phyloP scores from a whole-genome alignment of 2,888 invertebrate species.

The Sinodicranocentrus sp. region DNA sequence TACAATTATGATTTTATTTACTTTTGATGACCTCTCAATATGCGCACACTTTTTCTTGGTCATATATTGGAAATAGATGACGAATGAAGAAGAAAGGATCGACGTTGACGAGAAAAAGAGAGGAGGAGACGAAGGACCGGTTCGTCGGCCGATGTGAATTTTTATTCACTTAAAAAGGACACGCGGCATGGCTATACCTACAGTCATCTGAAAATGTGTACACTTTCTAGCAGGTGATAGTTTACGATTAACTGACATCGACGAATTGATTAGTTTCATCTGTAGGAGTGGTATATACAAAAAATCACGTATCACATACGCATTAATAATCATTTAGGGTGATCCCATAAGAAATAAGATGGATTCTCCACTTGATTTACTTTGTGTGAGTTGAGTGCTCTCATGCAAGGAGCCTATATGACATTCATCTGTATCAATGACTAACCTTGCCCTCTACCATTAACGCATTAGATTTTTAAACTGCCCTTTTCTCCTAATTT shows the following conservation, averaged over 20 bases:
- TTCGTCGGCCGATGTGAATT: slow-evolving; percentile 45
- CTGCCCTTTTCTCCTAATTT: no score
- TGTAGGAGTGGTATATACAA: no score
- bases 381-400: background rate
- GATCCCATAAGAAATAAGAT: background rate
- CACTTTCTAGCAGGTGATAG: slow-evolving; percentile 56
- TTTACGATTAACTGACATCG: slow-evolving; percentile 23
- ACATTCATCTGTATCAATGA: slow-evolving; percentile 5
- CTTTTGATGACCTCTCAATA: no score
- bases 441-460: slow-evolving; percentile 63
- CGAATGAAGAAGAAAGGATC: background rate
- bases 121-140: slow-evolving; percentile 41
- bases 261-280: slow-evolving; percentile 26
- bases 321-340: background rate
- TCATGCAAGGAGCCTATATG: background rate
- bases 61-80: slow-evolving; percentile 5
- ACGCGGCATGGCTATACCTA: slow-evolving; percentile 18
- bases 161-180: slow-evolving; percentile 46
- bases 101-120: no score
- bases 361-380: background rate
- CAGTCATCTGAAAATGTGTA: slow-evolving; percentile 37
- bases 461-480: slow-evolving; percentile 2
- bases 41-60: no score
- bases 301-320: no score
- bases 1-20: no score